Evolutionary conservation across 2,797 vertebrate species (phyloP).

Genomic region (Lophura swinhoii): DNA sequence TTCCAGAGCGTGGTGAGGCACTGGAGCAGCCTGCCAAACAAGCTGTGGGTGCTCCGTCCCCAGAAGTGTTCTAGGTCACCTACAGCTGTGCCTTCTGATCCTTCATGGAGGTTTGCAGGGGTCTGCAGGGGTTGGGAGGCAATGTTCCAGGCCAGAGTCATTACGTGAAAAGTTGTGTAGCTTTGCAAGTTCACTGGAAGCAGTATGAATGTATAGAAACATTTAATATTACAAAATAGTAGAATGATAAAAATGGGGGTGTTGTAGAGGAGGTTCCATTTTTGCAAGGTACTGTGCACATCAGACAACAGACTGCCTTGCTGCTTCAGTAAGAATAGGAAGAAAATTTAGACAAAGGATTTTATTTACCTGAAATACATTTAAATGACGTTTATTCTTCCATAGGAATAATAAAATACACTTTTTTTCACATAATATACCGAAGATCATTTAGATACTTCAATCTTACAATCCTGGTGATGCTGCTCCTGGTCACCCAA

Average conservation of each 20-base stretch:
- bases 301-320: conserved; percentile 45
- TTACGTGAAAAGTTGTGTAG: background rate
- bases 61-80: background rate
- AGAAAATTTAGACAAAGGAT: conserved; percentile 43
- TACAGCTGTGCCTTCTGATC: background rate
- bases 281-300: conserved; percentile 62
- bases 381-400: conserved; percentile 18
- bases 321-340: conserved; percentile 39
- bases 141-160: background rate
- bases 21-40: no score
- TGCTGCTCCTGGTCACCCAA: background rate
- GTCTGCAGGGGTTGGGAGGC: background rate
- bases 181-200: background rate
- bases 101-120: background rate
- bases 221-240: background rate
- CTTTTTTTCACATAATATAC: background rate
- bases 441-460: background rate
- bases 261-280: conserved; percentile 45
- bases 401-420: conserved; percentile 1
- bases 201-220: background rate
- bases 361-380: background rate
- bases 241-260: conserved; percentile 14
- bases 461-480: background rate
- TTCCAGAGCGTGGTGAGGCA: no score
- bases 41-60: background rate